phyloP scores from a whole-genome alignment of 1,140 invertebrate species.

The Macrotrachela quadricornifera region DNA sequence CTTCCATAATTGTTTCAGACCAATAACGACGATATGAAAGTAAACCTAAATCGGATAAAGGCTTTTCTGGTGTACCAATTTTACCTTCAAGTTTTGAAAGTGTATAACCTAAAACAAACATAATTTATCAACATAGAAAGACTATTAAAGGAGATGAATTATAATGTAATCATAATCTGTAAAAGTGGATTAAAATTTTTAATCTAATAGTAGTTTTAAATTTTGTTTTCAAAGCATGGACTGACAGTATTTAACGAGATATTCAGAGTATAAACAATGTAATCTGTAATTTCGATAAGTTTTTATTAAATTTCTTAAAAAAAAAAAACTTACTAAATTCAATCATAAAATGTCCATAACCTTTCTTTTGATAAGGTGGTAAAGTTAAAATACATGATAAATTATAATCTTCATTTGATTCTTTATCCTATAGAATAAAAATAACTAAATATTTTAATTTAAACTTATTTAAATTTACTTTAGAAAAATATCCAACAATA shows the following conservation, averaged over 20 bases:
- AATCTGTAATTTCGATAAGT: too few relatives aligned
- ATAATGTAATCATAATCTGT: too few relatives aligned
- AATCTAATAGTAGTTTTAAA: too few relatives aligned
- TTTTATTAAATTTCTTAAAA: too few relatives aligned
- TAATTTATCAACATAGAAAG: too few relatives aligned
- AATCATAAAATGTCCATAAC: constrained; percentile 91
- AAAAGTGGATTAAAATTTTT: too few relatives aligned
- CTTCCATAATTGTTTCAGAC: constrained; percentile 20
- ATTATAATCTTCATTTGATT: constrained; percentile 98
- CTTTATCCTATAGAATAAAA: constrained; percentile 51
- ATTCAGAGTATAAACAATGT: too few relatives aligned
- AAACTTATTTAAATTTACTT: constrained; percentile 35
- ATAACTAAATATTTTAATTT: constrained; percentile 1
- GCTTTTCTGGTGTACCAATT: constrained; percentile 92
- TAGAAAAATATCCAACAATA: constrained; percentile 98
- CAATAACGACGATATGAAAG: constrained; percentile 95
- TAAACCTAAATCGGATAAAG: constrained; percentile 81
- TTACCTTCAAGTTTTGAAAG: constrained; percentile 80
- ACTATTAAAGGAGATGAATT: too few relatives aligned
- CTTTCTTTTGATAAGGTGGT: constrained; percentile 91
- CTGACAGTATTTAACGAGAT: too few relatives aligned
- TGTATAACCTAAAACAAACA: constrained; percentile 44
- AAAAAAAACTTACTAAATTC: constrained; percentile 56
- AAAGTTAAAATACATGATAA: constrained; percentile 95
- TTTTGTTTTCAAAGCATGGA: too few relatives aligned